Evolutionary conservation across 2,888 invertebrate species (phyloP).

Genomic region (Leptura quadrifasciata): DNA sequence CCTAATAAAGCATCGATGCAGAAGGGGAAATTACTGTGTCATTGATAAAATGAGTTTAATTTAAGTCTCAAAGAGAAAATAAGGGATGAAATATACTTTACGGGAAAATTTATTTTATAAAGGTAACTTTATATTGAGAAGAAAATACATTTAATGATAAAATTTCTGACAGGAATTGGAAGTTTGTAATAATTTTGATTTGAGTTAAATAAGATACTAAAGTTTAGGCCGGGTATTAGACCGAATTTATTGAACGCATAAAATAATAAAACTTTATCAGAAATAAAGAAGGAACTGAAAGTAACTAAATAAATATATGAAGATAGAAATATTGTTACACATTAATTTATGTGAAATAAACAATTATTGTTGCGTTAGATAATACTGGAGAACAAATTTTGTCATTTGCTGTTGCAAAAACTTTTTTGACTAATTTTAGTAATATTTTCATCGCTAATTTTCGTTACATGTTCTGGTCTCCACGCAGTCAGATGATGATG

Average conservation of each 20-base stretch:
- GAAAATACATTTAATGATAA: not conserved
- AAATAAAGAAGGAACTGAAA: not conserved
- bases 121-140: constrained; percentile 11
- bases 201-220: constrained; percentile 1
- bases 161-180: not conserved
- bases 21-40: constrained; percentile 33
- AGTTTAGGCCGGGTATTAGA: not conserved
- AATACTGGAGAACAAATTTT: no score
- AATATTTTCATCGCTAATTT: no score
- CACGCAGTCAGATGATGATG: no score
- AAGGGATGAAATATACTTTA: not conserved
- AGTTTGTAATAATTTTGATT: not conserved
- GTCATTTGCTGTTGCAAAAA: no score
- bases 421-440: no score
- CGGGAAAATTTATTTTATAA: constrained; percentile 1
- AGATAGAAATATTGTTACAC: no score
- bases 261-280: not conserved
- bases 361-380: no score
- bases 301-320: not conserved
- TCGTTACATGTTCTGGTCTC: no score
- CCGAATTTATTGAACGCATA: no score
- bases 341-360: no score
- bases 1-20: constrained; percentile 33
- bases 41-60: constrained; percentile 26
- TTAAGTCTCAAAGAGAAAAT: constrained; percentile 9